phyloP scores from a whole-genome alignment of 2,113 vertebrate genomes.

The Mesoclemmys tuberculata region DNA sequence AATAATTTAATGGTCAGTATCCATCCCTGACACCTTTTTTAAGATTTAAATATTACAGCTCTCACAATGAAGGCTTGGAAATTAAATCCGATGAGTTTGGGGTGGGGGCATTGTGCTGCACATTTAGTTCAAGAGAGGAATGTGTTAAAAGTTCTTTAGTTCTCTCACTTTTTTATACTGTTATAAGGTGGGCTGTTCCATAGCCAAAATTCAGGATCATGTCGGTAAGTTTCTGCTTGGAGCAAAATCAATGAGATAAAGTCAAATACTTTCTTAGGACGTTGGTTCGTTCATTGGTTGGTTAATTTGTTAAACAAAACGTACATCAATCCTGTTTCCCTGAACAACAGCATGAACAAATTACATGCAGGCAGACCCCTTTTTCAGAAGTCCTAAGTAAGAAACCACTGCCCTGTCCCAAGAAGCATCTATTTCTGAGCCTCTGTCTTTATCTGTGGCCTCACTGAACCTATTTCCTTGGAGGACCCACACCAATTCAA shows the following conservation, averaged over 20 bases:
- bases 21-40: neutral
- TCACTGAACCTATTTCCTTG: neutral
- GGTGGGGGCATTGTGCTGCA: neutral
- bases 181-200: neutral
- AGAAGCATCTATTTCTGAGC: neutral
- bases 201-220: neutral
- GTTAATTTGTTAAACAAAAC: neutral
- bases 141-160: neutral
- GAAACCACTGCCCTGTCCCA: neutral
- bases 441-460: neutral
- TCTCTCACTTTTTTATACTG: neutral
- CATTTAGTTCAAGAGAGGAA: neutral
- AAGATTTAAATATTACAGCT: neutral
- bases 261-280: neutral
- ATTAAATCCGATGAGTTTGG: constrained; percentile 29
- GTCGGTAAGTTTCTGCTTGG: neutral
- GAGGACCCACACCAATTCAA: neutral
- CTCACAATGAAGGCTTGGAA: neutral
- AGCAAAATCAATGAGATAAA: neutral
- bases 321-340: neutral
- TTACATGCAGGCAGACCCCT: neutral
- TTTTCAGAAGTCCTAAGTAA: neutral
- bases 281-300: neutral
- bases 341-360: neutral
- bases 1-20: neutral